phyloP scores from a whole-genome alignment of 1,140 invertebrate genomes.

The Aphis craccivora region DNA sequence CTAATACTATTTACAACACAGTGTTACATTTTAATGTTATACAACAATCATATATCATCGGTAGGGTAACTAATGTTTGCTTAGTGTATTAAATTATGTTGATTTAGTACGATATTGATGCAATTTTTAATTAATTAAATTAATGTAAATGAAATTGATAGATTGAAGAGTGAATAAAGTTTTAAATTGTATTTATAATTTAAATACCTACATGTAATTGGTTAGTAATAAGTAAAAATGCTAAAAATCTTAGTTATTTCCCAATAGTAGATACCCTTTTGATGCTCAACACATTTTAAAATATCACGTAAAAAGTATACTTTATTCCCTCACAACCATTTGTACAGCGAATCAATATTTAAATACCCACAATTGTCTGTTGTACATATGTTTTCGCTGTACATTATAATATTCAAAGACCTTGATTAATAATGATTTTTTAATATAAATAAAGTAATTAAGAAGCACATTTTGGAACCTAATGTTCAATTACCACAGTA shows the following conservation, averaged over 20 bases:
- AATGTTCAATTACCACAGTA: neutral
- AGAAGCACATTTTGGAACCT: neutral
- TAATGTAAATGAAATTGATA: constrained; percentile 24
- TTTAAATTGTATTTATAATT: neutral
- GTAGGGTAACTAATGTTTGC: neutral
- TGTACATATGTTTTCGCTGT: neutral
- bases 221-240: neutral
- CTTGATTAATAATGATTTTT: neutral
- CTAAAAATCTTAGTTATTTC: neutral
- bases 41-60: neutral
- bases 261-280: neutral
- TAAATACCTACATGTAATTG: neutral
- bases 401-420: neutral
- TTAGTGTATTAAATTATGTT: neutral
- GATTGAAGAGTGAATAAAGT: neutral
- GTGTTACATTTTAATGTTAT: neutral
- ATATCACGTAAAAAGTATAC: neutral
- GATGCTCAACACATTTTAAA: neutral
- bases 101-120: neutral
- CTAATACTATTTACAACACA: neutral
- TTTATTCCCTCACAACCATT: neutral
- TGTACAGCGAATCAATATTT: neutral
- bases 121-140: neutral
- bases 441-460: neutral
- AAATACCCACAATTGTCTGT: neutral